These are phyloP conservation scores for Lepidotrigona ventralis DNA, from an alignment of 1,140 invertebrate species.

Conservation along the genomic window DNA sequence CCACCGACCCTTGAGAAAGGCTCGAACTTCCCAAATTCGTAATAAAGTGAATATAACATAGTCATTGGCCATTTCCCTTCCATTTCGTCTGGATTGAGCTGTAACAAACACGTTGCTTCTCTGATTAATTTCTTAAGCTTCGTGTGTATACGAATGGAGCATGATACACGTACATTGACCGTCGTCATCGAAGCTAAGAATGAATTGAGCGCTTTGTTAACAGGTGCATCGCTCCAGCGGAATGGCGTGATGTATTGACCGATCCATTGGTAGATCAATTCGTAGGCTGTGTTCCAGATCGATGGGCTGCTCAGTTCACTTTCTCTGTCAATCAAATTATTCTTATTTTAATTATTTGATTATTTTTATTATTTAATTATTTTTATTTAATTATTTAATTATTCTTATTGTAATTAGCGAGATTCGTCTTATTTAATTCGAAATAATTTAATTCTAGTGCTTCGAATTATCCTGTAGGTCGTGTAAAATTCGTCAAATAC, in stretches of 20 bases:
- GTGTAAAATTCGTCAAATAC: no score
- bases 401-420: no score
- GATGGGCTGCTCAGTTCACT: slow-evolving; percentile 83
- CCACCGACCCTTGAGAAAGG: slow-evolving; percentile 86
- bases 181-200: slow-evolving; percentile 86
- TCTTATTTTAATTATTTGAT: no score
- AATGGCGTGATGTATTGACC: slow-evolving; percentile 86
- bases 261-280: slow-evolving; percentile 88
- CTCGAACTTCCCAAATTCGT: slow-evolving; percentile 87
- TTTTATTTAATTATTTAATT: no score
- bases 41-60: slow-evolving; percentile 86
- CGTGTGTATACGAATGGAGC: background rate
- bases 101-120: background rate
- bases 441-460: no score
- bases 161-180: slow-evolving; percentile 80
- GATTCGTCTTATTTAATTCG: no score
- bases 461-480: no score
- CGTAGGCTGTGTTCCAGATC: slow-evolving; percentile 83
- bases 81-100: slow-evolving; percentile 85
- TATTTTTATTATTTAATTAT: no score
- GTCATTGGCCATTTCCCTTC: slow-evolving; percentile 89
- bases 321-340: slow-evolving; percentile 80
- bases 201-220: slow-evolving; percentile 87
- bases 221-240: slow-evolving; percentile 85
- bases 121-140: background rate